Evolutionary conservation across 2,888 invertebrate species (phyloP), one percentile per base, ranked within the genome.

Genomic region (Agrotis segetum): DNA sequence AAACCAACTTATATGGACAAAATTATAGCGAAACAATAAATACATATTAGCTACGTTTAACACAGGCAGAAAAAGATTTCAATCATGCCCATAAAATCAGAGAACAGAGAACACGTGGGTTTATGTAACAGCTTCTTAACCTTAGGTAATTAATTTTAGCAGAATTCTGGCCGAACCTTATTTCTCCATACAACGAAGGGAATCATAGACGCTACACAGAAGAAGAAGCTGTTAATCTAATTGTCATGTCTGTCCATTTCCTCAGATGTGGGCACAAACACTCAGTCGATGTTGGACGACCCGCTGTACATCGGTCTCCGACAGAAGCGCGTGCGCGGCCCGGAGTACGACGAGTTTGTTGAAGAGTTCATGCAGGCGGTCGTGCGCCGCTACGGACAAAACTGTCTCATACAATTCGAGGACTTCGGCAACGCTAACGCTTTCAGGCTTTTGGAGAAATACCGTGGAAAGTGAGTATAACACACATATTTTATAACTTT

Each of bases 361-460:
- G 99, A 99, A 14, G 99, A 99, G 96, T 99, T 99, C 94, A 99
- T 99, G 99, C 92, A 97, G 68, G 99, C 99, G 0, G 98, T 98
- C 29, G 98, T 99, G 3, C 97, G 97, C 66, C 97, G 98, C 82
- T 99, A 97, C 92, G 99, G 99, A 0, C 98, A 98, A 94, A 98
- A 98, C 93, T 98, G 98, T 67, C 97, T 99, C 74, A 98, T 99
- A 62, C 98, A 98, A 96, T 99, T 99, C 95, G 99, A 99, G 96
- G 99, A 99, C 96, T 99, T 99, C 93, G 99, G 98, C 67, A 99
- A 99, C 91, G 97, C 98, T 14, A 99, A 99, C 95, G 99, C 99
- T 9, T 99, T 99, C 97, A 97, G 98, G 49, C 96, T 99, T 68
- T 96, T 99, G 80, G 98, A 97, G 88, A 99, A 98, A 92, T 99